Base-by-base conservation (phyloP, 2,888 invertebrate genomes). In the Sabatieria punctata region DNA sequence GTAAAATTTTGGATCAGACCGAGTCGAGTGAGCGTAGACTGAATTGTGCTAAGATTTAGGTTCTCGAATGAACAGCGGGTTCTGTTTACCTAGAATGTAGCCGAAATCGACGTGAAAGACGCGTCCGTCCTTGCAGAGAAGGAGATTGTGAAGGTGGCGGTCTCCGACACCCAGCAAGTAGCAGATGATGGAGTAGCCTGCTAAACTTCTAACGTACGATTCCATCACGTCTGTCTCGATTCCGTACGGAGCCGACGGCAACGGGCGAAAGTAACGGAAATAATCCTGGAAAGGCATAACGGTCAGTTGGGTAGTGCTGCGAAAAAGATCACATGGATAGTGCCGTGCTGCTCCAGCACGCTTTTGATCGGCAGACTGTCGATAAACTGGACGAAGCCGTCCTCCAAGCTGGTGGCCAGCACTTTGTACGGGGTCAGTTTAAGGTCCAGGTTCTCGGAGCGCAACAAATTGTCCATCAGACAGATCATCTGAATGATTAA, bases 31-130 rank as follows among this genome's bases (percentile, higher is more conserved):
- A n/a, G n/a, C n/a, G n/a, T n/a, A n/a, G n/a, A n/a, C n/a, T n/a
- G n/a, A n/a, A n/a, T n/a, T n/a, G n/a, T n/a, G n/a, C n/a, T n/a
- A n/a, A n/a, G n/a, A n/a, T n/a, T n/a, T n/a, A n/a, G n/a, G n/a
- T n/a, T n/a, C n/a, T n/a, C n/a, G n/a, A n/a, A n/a, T n/a, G 11
- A 15, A 30, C 15, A 30, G 11, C 15, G 11, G 24, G 15, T 21
- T 4, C 15, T 23, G n/a, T 38, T 3, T 46, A 27, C 63, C 97
- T 49, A 97, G 74, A 65, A 91, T 85, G 69, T 88, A 97, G 2
- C 95, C 95, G 70, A 97, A 99, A 72, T 93, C 93, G 55, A 93
- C 89, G 69, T 93, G 93, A 71, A 93, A 91, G 42, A 93, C 70
- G 57, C 84, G 56, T 30, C 95, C 95, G 45, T 78, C 76, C 35